These are phyloP conservation scores for Platycnemis pennipes DNA, from an alignment of 2,888 invertebrate genomes.

Conservation along the genomic window DNA sequence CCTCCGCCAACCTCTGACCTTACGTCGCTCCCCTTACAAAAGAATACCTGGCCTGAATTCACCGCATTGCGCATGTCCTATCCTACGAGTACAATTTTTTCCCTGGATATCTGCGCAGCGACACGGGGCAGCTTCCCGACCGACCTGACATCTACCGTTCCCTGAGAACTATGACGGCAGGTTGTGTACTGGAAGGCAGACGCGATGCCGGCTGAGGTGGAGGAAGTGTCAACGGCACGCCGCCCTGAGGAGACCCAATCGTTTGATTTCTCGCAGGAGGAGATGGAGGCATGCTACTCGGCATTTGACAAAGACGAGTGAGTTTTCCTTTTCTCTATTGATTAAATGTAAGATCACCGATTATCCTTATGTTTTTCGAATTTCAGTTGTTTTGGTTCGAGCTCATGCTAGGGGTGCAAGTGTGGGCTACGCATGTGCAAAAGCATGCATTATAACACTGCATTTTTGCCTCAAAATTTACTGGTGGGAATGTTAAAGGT, in stretches of 20 bases:
- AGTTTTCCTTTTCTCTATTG: constrained; percentile 77
- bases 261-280: constrained; percentile 77
- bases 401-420: not conserved
- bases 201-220: constrained; percentile 65
- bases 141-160: constrained; percentile 75
- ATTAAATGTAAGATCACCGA: not conserved
- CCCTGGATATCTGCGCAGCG: constrained; percentile 33
- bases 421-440: not conserved
- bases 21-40: constrained; percentile 68
- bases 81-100: not conserved
- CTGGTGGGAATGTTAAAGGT: not conserved
- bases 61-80: constrained; percentile 66
- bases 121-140: constrained; percentile 74
- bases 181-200: constrained; percentile 70
- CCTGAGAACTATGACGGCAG: constrained; percentile 71
- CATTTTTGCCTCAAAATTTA: not conserved
- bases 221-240: constrained; percentile 63
- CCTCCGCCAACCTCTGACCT: constrained; percentile 71
- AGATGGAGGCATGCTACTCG: constrained; percentile 95
- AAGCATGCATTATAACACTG: not conserved
- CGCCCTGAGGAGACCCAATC: constrained; percentile 50
- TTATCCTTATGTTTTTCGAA: not conserved
- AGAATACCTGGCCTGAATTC: constrained; percentile 67
- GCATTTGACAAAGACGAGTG: constrained; percentile 95
- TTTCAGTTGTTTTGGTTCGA: not conserved